These are phyloP conservation scores for Indri indri DNA, from an alignment of 2,113 vertebrate genomes.

Conservation along the genomic window DNA sequence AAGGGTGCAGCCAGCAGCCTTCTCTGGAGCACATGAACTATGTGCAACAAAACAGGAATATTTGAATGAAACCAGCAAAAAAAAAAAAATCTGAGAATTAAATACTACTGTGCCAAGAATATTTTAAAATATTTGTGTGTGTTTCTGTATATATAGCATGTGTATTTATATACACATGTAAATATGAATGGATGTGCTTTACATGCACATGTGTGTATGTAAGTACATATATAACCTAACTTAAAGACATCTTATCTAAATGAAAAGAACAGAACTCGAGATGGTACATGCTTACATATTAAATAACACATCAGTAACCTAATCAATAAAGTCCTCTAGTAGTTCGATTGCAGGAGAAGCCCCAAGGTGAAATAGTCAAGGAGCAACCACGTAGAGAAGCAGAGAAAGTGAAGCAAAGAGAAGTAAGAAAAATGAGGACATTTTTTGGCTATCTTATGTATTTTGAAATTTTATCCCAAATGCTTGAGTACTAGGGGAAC, in stretches of 20 bases:
- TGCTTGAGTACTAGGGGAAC: neutral
- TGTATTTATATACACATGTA: neutral
- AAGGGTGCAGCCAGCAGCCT: neutral
- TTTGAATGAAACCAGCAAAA: neutral
- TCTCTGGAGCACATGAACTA: neutral
- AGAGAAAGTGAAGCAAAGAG: neutral
- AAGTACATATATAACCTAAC: neutral
- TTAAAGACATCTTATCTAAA: neutral
- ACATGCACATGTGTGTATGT: neutral
- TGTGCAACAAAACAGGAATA: neutral
- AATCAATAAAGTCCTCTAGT: neutral
- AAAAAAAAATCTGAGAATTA: neutral
- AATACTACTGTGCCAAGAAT: neutral
- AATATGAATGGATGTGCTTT: neutral
- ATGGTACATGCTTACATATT: neutral
- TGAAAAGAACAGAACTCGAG: neutral
- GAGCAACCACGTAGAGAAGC: rapidly evolving
- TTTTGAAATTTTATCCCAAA: neutral
- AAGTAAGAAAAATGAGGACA: neutral
- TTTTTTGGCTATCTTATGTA: neutral
- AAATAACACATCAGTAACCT: neutral
- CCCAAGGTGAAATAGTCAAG: neutral
- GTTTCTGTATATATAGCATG: neutral
- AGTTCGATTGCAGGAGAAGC: rapidly evolving
- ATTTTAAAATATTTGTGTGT: neutral